Conservation (phyloP, 1,140 invertebrate species). For the Onthophagus taurus region DNA sequence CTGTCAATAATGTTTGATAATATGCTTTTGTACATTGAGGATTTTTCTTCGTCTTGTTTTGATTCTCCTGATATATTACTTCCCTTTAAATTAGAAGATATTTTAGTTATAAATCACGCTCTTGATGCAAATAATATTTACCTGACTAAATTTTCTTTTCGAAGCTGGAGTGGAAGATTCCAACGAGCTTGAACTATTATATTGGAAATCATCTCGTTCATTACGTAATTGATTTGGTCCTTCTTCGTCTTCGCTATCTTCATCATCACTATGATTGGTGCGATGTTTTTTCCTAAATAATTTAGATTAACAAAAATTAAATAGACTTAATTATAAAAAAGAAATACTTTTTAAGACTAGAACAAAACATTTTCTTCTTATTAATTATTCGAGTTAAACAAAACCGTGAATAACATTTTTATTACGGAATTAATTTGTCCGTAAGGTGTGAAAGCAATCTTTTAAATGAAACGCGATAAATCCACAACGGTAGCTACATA, state of each 20-base stretch:
- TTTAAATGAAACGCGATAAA: too few species aligned
- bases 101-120: not conserved
- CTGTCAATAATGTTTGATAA: constrained; percentile 83
- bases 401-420: too few species aligned
- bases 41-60: constrained; percentile 57
- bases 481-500: too few species aligned
- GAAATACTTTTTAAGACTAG: too few species aligned
- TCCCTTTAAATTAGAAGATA: constrained; percentile 1
- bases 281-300: constrained; percentile 2
- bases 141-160: constrained; percentile 33
- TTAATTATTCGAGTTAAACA: too few species aligned
- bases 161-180: constrained; percentile 34
- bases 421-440: too few species aligned
- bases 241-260: constrained; percentile 38
- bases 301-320: not conserved
- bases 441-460: too few species aligned
- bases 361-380: too few species aligned
- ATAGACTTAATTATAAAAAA: too few species aligned
- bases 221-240: constrained; percentile 32
- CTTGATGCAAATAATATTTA: constrained; percentile 13
- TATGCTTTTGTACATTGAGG: constrained; percentile 74
- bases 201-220: constrained; percentile 30
- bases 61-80: constrained; percentile 16
- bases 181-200: constrained; percentile 38
- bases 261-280: constrained; percentile 19